Evolutionary conservation across 92 coral and sea anemone species (phyloP).

Genomic region (Palythoa grandis): DNA sequence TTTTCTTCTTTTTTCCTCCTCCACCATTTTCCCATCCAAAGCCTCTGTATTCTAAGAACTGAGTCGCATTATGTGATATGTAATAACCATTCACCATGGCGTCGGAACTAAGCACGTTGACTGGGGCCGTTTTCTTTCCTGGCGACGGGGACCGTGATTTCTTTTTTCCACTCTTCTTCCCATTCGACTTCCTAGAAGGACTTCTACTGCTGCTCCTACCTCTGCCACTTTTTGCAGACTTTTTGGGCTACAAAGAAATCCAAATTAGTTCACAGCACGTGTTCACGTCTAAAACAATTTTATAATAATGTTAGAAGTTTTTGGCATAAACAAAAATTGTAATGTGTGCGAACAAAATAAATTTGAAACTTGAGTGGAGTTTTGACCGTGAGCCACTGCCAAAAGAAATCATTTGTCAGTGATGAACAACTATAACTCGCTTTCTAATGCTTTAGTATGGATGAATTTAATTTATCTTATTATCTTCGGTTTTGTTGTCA

Average conservation of each 20-base stretch:
- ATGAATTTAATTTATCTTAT: no score
- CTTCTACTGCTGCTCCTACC: slow-evolving; percentile 83
- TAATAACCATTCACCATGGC: slow-evolving; percentile 99
- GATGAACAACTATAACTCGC: no score
- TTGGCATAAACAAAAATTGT: no score
- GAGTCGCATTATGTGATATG: slow-evolving; percentile 91
- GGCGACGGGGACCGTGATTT: slow-evolving; percentile 87
- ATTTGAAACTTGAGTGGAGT: neutral
- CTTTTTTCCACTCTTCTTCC: slow-evolving; percentile 79
- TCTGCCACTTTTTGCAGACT: slow-evolving; percentile 84
- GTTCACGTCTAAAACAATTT: neutral
- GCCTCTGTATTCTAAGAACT: slow-evolving; percentile 85
- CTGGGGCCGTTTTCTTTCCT: slow-evolving; percentile 63
- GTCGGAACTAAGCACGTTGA: slow-evolving; percentile 87
- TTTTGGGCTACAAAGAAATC: slow-evolving; percentile 45
- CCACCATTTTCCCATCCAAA: slow-evolving; percentile 84
- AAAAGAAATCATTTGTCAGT: neutral
- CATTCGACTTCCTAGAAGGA: slow-evolving; percentile 81
- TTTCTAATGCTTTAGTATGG: no score
- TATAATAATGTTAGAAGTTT: neutral
- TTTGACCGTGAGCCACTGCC: neutral
- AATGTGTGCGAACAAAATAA: no score
- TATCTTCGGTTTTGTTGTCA: neutral
- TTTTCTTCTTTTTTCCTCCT: slow-evolving; percentile 71
- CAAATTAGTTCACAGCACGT: neutral